Evolutionary conservation across 2,888 invertebrate species (phyloP), one percentile per base, ranked within the genome.

Genomic region (Brenthis hecate): DNA sequence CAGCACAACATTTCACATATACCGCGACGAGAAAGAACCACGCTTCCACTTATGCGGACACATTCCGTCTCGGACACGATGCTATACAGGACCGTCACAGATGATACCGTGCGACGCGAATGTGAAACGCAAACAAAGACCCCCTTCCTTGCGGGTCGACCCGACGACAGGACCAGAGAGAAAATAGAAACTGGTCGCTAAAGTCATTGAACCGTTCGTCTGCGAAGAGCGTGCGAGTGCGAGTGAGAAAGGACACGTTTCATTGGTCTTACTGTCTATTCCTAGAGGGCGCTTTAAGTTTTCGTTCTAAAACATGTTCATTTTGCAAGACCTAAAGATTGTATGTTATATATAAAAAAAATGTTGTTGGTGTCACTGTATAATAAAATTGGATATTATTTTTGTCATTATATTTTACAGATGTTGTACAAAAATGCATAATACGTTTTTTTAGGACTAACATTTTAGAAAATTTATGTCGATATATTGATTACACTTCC

Each of bases 51-150:
- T 87, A 88, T 86, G 87, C 86, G 88, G 86, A 91, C 88, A 89
- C 92, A 91, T 92, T 91, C 91, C 91, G 91, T 91, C 88, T 87
- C 90, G 88, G 82, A 81, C 83, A 84, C 84, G 86, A 89, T 87
- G 85, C 82, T 85, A 83, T 86, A n/a, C 50, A 80, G 83, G 86
- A 86, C 82, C 81, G 80, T 81, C 86, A 85, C 85, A 81, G 85
- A 84, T 86, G 81, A 85, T 84, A 90, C 91, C 88, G 88, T 87
- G 81, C 92, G 83, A 88, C 87, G 85, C 90, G 89, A 90, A 91
- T 89, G 91, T 87, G 87, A 90, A 91, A 91, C 89, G 92, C 92
- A 92, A 93, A 93, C 92, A 93, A 92, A 92, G 92, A 88, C 90
- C 86, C 82, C 87, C 87, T 89, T 87, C 87, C 85, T 85, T 84